phyloP scores from a whole-genome alignment of 2,113 vertebrate species.

The Lophotis ruficrista region DNA sequence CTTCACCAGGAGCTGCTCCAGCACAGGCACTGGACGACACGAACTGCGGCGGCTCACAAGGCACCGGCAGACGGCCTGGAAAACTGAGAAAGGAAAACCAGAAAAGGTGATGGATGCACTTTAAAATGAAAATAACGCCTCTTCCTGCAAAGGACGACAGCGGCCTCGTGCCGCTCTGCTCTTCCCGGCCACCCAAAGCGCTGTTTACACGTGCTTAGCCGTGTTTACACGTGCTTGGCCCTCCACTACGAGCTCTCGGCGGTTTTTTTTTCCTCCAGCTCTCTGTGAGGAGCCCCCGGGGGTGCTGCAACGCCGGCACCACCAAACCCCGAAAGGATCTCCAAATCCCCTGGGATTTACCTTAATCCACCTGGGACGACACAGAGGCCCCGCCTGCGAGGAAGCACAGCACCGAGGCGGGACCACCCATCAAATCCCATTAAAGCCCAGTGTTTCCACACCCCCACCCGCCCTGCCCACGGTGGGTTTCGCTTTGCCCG shows the following conservation, averaged over 20 bases:
- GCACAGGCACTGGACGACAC: neutral
- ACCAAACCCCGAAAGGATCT: neutral
- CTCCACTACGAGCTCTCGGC: neutral
- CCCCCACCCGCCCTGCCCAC: neutral
- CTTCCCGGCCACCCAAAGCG: neutral
- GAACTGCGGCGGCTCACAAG: rapidly evolving
- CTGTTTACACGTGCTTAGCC: rapidly evolving
- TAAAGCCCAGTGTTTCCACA: neutral
- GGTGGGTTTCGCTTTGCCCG: rapidly evolving
- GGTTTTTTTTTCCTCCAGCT: too few relatives aligned
- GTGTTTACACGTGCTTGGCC: rapidly evolving
- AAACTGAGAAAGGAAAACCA: neutral
- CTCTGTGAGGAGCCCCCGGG: neutral
- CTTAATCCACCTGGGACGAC: neutral
- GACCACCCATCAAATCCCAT: neutral
- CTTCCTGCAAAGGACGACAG: rapidly evolving
- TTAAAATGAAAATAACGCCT: neutral
- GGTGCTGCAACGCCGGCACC: neutral
- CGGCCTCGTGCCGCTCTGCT: neutral
- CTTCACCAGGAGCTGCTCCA: neutral
- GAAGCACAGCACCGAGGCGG: neutral
- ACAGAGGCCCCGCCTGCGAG: neutral
- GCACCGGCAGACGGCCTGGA: neutral
- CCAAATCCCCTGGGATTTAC: neutral
- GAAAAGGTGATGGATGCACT: neutral